Conservation (phyloP, 2,797 vertebrate species). For the Aldrovandia affinis region DNA sequence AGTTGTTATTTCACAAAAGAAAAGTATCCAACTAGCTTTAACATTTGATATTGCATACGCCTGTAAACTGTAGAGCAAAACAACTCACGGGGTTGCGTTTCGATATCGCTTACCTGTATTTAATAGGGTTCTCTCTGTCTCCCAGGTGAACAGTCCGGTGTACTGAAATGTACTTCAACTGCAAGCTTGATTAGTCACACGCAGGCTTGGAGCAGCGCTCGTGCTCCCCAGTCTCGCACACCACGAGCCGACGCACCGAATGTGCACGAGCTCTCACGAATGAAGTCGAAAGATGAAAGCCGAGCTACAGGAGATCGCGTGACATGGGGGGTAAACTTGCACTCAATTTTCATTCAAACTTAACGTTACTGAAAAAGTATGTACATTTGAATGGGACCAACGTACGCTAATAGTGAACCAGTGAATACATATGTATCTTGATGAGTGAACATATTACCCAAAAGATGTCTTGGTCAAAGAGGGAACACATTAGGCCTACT, state of each 20-base stretch:
- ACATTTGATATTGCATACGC: background rate
- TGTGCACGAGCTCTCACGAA: slow-evolving; percentile 58
- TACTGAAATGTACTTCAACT: slow-evolving; percentile 31
- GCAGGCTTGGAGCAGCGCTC: slow-evolving; percentile 37
- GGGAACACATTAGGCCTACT: too few relatives aligned
- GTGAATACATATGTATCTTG: too few relatives aligned
- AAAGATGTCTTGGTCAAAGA: too few relatives aligned
- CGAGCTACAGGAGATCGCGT: too few relatives aligned
- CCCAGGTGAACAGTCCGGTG: slow-evolving; percentile 37
- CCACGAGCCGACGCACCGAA: slow-evolving; percentile 40
- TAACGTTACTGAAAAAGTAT: too few relatives aligned
- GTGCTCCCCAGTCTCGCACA: slow-evolving; percentile 47
- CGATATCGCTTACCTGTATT: slow-evolving; percentile 38
- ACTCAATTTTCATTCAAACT: too few relatives aligned
- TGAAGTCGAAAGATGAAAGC: slow-evolving; percentile 42
- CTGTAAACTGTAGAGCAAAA: background rate
- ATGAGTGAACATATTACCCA: too few relatives aligned
- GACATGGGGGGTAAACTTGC: too few relatives aligned
- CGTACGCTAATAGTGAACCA: too few relatives aligned
- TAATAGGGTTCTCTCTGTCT: slow-evolving; percentile 28
- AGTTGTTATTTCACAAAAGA: background rate
- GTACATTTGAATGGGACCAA: too few relatives aligned
- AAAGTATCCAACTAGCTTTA: background rate
- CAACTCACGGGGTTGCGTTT: background rate
- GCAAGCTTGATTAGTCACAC: slow-evolving; percentile 39